Conservation (phyloP, 2,888 invertebrate species). For the Ametastegia equiseti region DNA sequence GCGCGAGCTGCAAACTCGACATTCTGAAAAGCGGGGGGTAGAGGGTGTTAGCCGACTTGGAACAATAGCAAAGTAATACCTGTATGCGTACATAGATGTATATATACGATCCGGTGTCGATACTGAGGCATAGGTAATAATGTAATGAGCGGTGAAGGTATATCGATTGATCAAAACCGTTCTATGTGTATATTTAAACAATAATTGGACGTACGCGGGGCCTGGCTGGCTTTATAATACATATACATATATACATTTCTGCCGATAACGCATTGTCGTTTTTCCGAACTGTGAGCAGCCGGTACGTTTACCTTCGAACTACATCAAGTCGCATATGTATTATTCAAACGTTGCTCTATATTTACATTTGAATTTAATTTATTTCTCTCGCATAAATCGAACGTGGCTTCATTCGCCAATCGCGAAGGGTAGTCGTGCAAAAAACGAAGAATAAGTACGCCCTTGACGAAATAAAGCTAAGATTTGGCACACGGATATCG, state of each 20-base stretch:
- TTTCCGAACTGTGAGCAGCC: no score
- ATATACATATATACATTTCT: neutral
- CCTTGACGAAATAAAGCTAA: neutral
- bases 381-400: neutral
- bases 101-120: neutral
- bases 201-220: neutral
- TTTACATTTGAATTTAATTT: neutral
- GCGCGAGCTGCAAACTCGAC: neutral
- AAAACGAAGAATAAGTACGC: neutral
- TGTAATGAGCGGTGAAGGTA: neutral
- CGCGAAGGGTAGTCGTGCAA: neutral
- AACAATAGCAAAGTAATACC: neutral
- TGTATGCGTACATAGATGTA: neutral
- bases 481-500: neutral
- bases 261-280: neutral
- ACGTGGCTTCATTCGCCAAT: neutral
- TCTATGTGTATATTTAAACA: neutral
- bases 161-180: constrained; percentile 6
- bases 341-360: constrained; percentile 6
- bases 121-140: neutral
- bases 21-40: neutral
- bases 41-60: neutral
- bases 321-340: constrained; percentile 12
- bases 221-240: neutral
- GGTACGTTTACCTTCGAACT: neutral